Percentiles rank a stretch among this genome's conserved stretches.
Evolutionary conservation across 2,113 vertebrate genomes (phyloP).

Genomic region (Callionymus lyra): DNA sequence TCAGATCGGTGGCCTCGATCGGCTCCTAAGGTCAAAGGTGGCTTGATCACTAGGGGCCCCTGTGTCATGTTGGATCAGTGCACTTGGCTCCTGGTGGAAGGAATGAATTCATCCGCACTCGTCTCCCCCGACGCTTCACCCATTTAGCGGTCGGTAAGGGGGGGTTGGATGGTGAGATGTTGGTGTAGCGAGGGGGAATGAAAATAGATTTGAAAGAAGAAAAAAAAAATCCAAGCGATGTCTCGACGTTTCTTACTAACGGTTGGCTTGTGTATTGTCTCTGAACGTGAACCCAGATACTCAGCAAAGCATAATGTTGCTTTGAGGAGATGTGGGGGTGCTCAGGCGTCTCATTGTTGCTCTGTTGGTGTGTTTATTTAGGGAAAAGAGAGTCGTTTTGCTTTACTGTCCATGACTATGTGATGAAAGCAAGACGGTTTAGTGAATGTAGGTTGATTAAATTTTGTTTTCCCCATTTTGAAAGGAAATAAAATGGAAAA

Average conservation of each 20-base stretch:
- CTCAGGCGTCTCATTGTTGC: too few species aligned
- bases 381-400: too few species aligned
- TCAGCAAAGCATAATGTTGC: too few species aligned
- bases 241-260: too few species aligned
- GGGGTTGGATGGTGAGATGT: slow-evolving; percentile 21
- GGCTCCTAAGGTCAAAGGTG: slow-evolving; percentile 43
- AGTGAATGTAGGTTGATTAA: too few species aligned
- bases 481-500: too few species aligned
- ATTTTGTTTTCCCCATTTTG: too few species aligned
- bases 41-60: slow-evolving; percentile 22
- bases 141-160: slow-evolving; percentile 24
- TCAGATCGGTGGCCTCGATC: slow-evolving; percentile 47
- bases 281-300: neutral
- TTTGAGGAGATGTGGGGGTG: too few species aligned
- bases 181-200: slow-evolving; percentile 2
- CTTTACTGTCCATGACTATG: too few species aligned
- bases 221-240: too few species aligned
- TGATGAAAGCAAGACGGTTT: too few species aligned
- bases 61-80: slow-evolving; percentile 37
- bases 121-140: slow-evolving; percentile 34
- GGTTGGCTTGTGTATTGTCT: neutral
- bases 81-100: slow-evolving; percentile 31
- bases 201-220: neutral
- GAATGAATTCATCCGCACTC: slow-evolving; percentile 30
- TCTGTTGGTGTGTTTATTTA: too few species aligned